Percentiles rank a stretch among this genome's conserved stretches.
Conservation (phyloP, 2,797 vertebrate genomes). For the Catamblyrhynchus diadema region DNA sequence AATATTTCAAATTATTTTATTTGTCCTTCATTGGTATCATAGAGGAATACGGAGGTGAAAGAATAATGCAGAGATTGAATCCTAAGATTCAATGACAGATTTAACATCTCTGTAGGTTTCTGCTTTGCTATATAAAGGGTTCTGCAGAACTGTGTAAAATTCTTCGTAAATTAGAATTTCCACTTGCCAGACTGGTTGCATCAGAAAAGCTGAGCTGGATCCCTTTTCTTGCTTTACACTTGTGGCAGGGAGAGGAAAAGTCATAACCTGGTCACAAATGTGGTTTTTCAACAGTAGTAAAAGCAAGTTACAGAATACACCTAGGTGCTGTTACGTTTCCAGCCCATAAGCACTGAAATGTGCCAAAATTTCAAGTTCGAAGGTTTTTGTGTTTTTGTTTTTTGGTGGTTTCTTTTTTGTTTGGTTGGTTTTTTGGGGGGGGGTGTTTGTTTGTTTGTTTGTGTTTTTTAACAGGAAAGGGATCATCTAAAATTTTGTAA, state of each 20-base stretch:
- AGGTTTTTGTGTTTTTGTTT: background rate
- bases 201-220: background rate
- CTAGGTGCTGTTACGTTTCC: background rate
- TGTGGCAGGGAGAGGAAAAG: background rate
- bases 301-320: background rate
- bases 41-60: background rate
- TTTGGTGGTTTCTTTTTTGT: background rate
- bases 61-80: background rate
- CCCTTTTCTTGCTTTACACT: background rate
- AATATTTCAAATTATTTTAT: background rate
- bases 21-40: background rate
- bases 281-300: background rate
- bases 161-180: background rate
- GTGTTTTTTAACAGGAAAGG: background rate
- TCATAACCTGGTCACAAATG: background rate
- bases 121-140: background rate
- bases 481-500: background rate
- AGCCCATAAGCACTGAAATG: background rate
- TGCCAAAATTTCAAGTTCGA: background rate
- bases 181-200: background rate
- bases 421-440: background rate
- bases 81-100: background rate
- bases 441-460: background rate
- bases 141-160: background rate
- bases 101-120: background rate